A percentile compares a stretch with the other conserved stretches of the same genome.
These are phyloP conservation scores for Scaptomyza cyrtandrae DNA, from an alignment of 2,888 invertebrate genomes.

Conservation along the genomic window DNA sequence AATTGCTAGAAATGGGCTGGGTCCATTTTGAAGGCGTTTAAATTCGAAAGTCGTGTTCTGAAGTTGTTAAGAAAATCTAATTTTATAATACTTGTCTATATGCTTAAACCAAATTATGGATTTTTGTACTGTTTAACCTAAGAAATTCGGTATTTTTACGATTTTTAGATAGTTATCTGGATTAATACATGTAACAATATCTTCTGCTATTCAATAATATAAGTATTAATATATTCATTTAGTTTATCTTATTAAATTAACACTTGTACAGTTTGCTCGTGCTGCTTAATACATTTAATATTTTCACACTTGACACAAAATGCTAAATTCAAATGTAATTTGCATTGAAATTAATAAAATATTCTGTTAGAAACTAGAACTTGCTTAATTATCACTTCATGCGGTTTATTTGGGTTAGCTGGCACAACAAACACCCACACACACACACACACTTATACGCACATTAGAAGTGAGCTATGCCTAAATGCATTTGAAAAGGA, in stretches of 20 bases:
- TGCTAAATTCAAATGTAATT: not conserved
- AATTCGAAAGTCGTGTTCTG: no score
- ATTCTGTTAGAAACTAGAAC: conserved; percentile 38
- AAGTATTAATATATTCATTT: no score
- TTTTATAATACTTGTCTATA: no score
- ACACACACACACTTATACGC: conserved; percentile 7
- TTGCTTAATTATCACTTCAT: conserved; percentile 73
- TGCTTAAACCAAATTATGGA: no score
- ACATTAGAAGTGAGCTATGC: conserved; percentile 31
- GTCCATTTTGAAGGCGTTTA: no score
- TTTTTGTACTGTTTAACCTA: no score
- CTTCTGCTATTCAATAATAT: no score
- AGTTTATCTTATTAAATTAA: no score
- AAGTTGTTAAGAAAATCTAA: no score
- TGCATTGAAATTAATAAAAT: conserved; percentile 2
- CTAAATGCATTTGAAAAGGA: conserved; percentile 64
- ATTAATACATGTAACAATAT: no score
- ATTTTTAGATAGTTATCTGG: no score
- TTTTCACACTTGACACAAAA: not conserved
- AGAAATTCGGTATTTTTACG: no score
- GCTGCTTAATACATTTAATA: not conserved
- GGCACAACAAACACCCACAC: conserved; percentile 13
- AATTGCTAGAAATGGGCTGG: not conserved
- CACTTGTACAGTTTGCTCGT: not conserved
- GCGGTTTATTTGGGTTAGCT: conserved; percentile 69